Conservation (phyloP, 2,113 vertebrate genomes). For the Nanorana parkeri region DNA sequence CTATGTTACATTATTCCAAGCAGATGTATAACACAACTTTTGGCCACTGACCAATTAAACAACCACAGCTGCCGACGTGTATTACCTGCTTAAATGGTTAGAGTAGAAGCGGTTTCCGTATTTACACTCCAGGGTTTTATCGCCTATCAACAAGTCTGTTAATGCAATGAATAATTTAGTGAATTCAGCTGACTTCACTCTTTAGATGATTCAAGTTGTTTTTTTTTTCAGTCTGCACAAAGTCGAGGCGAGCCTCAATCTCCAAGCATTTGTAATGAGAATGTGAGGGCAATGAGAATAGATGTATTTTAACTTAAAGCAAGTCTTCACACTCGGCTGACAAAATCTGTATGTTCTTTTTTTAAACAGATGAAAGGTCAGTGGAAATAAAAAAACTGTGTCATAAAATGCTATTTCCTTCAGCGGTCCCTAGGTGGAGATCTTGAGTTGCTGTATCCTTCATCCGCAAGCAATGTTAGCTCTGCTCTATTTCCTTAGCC, state of each 20-base stretch:
- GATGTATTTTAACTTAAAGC: constrained; percentile 1
- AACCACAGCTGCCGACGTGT: constrained; percentile 61
- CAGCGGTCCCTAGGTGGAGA: constrained; percentile 81
- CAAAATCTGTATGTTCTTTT: constrained; percentile 33
- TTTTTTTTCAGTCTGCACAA: constrained; percentile 3
- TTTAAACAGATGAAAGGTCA: constrained; percentile 68
- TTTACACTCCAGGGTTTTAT: constrained; percentile 67
- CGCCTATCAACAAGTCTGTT: constrained; percentile 63
- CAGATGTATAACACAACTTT: constrained; percentile 59
- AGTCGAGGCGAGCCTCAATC: not conserved
- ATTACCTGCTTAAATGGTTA: constrained; percentile 68
- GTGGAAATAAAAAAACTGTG: constrained; percentile 50
- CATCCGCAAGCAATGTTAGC: constrained; percentile 57
- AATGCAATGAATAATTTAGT: constrained; percentile 69
- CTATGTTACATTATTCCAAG: constrained; percentile 1
- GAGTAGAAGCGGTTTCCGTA: constrained; percentile 63
- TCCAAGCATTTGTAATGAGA: not conserved
- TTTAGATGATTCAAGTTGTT: constrained; percentile 28
- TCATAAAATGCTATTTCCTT: constrained; percentile 69
- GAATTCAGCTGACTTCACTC: constrained; percentile 58
- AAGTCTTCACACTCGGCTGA: constrained; percentile 16
- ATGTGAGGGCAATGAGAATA: not conserved
- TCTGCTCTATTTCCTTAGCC: constrained; percentile 19
- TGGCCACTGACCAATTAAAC: constrained; percentile 64
- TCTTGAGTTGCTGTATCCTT: constrained; percentile 77